Evolutionary conservation across 1,140 invertebrate species (phyloP), one percentile per base, ranked within the genome.

Genomic region (Pseudomyrmex sp.): DNA sequence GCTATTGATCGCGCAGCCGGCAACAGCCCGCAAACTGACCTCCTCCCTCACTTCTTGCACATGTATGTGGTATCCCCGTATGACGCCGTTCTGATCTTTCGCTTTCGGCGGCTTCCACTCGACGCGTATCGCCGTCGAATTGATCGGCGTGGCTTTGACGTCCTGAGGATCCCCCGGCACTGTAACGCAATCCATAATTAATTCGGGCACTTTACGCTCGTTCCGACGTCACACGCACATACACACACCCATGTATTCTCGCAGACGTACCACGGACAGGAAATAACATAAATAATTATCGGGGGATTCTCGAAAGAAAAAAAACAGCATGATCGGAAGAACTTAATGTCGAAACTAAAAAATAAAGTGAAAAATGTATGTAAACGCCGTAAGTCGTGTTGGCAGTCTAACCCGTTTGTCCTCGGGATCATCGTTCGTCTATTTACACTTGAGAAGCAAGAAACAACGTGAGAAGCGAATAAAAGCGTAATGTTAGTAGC

Each of bases 141-240:
- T 99, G 91, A 99, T 96, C 5, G 97, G 95, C 65, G 95, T 96
- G 1, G 97, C 97, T 93, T 96, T 97, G 50, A 99, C 98, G 90
- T 98, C 97, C 92, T 98, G 97, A 61, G 99, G 99, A 95, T 99
- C 97, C 85, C 98, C 98, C 84, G 99, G 99, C 95, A 99, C 99
- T 99, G 96, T 94, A 96, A 95, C 90, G 90, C 91, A 93, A 91
- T 76, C 58, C 74, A 75, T 86, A 86, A 88, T 94, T 92, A 93
- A 89, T 89, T 83, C 35, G 65, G 20, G 89, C 69, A 54, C 89
- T 87, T 91, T n/a, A 61, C 12, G 79, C 52, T 52, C 44, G 66
- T 23, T 35, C 20, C 7, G n/a, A 44, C 20, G 18, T 82, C 88
- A 90, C 86, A 88, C 89, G 73, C 86, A 87, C 92, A 92, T 26